Evolutionary conservation across 2,888 invertebrate genomes (phyloP).

Genomic region (Anoplius nigerrimus): DNA sequence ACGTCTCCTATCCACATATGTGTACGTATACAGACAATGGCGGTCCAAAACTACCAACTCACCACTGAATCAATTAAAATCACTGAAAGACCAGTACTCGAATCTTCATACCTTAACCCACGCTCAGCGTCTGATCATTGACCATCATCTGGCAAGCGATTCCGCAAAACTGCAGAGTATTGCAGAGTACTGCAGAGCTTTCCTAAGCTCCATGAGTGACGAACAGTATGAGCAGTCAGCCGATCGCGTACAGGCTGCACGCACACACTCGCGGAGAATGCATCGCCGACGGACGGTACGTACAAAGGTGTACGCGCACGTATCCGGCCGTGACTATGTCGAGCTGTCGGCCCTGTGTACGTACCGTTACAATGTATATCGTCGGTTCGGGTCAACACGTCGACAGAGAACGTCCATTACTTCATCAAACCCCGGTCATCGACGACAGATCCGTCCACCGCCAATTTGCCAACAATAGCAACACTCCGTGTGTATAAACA

Average conservation of each 20-base stretch:
- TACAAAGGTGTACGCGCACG: constrained; percentile 16
- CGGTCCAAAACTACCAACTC: no score
- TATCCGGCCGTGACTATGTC: constrained; percentile 37
- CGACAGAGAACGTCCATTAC: constrained; percentile 73
- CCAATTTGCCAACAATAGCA: constrained; percentile 66
- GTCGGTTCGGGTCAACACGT: constrained; percentile 65
- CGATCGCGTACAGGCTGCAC: no score
- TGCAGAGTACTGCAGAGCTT: no score
- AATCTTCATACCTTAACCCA: no score
- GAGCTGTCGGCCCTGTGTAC: constrained; percentile 35
- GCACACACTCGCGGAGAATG: not conserved
- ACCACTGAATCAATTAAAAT: no score
- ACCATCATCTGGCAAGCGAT: not conserved
- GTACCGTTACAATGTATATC: constrained; percentile 54
- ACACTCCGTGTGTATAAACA: constrained; percentile 55
- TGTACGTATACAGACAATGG: no score
- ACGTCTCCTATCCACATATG: no score
- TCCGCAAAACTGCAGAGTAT: no score
- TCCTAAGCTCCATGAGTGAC: not conserved
- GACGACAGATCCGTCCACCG: constrained; percentile 64
- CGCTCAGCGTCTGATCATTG: not conserved
- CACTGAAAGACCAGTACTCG: no score
- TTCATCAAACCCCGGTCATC: constrained; percentile 70
- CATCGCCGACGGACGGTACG: not conserved
- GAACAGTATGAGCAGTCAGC: not conserved